A percentile compares a stretch with the other conserved stretches of the same genome.
Evolutionary conservation across 1,140 invertebrate species (phyloP).

Genomic region (Pseudomyrmex flavicornis): DNA sequence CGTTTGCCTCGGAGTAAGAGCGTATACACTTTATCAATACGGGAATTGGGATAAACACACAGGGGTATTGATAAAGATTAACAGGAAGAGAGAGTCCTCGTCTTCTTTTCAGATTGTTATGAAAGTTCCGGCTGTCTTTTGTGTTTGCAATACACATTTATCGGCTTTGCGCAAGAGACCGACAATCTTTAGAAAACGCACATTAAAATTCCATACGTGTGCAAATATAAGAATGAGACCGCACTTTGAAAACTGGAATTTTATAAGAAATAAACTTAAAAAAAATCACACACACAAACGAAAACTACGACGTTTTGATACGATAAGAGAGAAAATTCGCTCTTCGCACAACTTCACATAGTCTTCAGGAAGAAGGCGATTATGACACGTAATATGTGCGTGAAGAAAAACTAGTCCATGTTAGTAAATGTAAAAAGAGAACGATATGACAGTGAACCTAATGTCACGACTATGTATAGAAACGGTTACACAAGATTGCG

Average conservation of each 20-base stretch:
- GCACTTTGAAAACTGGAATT: background rate
- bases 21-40: slow-evolving; percentile 34
- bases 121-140: slow-evolving; percentile 42
- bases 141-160: slow-evolving; percentile 11
- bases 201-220: background rate
- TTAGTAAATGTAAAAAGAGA: slow-evolving; percentile 1
- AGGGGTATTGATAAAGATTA: slow-evolving; percentile 25
- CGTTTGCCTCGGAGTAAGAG: slow-evolving; percentile 16
- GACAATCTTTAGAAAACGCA: background rate
- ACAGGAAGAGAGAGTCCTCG: slow-evolving; percentile 42
- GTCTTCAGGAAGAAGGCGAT: background rate
- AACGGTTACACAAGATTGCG: slow-evolving; percentile 14
- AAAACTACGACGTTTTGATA: too few species aligned
- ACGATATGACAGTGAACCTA: background rate
- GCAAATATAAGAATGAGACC: background rate
- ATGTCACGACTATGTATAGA: slow-evolving; percentile 31
- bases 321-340: background rate
- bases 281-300: too few species aligned
- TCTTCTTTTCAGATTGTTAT: slow-evolving; percentile 20
- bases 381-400: background rate
- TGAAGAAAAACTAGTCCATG: slow-evolving; percentile 3
- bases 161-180: slow-evolving; percentile 29
- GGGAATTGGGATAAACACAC: slow-evolving; percentile 4
- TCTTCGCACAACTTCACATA: too few species aligned
- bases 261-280: background rate